Base-by-base conservation (phyloP, 2,797 vertebrate genomes). In the Xenentodon cancila region DNA sequence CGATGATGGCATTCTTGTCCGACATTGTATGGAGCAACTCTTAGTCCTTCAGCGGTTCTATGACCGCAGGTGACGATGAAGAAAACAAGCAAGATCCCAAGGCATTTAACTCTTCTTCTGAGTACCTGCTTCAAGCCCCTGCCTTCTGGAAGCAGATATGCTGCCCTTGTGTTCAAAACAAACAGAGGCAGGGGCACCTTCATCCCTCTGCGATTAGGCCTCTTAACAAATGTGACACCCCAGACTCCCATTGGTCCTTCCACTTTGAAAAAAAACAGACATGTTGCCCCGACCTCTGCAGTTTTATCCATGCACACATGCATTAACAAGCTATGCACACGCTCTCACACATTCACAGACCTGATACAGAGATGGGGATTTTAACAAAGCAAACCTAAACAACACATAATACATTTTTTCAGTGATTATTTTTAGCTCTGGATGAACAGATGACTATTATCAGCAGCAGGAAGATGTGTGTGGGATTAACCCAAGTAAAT, bases 161-260 rank as follows among this genome's bases (percentile, higher is more conserved):
- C n/a, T 44, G 16, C 15, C 27, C 32, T 56, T 65, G 27, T 59
- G 20, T 47, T 47, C 7, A 65, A 56, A 65, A 49, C 63, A 65
- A 43, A 55, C 45, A 56, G 12, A 55, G 62, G 21, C 5, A 9
- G n/a, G 16, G 45, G 22, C 5, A 30, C 34, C 22, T 57, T 65
- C 48, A 32, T 30, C n/a, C 22, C 18, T 43, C 53, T 65, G 47
- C 37, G 15, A 15, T 40, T 40, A 15, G 37, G 13, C 12, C 4
- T 40, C 37, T 15, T 40, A 40, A 27, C 18, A 18, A 50, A 54
- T 19, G 12, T 20, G 44, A 32, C 37, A 48, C 18, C 46, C 46
- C 46, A 11, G 51, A 48, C 30, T 40, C 61, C 32, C 30, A 9
- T 47, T 27, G 32, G 45, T 56, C 7, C 22, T 30, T 65, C 53